These are phyloP conservation scores for Agrochola macilenta DNA, from an alignment of 2,888 invertebrate species.

Conservation along the genomic window DNA sequence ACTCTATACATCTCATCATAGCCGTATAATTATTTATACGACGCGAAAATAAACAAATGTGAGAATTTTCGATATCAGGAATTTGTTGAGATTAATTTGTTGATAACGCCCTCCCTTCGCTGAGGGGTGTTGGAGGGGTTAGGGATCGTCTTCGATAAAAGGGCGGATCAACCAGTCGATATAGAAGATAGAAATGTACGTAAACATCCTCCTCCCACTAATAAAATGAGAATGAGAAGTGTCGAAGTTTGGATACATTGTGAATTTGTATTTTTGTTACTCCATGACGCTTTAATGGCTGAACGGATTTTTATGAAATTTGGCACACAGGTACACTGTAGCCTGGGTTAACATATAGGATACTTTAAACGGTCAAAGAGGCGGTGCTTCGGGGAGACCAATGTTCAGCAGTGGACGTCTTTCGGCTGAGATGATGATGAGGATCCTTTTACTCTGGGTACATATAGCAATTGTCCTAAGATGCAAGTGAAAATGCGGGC, in stretches of 20 bases:
- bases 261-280: not conserved
- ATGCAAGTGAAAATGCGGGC: not conserved
- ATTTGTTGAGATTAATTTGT: slow-evolving; percentile 41
- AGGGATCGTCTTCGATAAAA: slow-evolving; percentile 23
- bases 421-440: too few species aligned
- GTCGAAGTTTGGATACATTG: not conserved
- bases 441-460: too few species aligned
- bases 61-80: slow-evolving; percentile 49
- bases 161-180: slow-evolving; percentile 27
- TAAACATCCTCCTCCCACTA: not conserved
- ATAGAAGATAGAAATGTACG: slow-evolving; percentile 6
- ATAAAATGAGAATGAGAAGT: not conserved
- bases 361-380: not conserved
- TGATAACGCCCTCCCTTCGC: slow-evolving; percentile 33
- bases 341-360: slow-evolving; percentile 1
- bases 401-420: too few species aligned
- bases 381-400: too few species aligned
- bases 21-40: slow-evolving; percentile 63
- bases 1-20: slow-evolving; percentile 65
- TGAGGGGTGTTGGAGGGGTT: slow-evolving; percentile 5
- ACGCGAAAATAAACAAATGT: slow-evolving; percentile 66
- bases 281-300: not conserved
- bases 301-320: not conserved
- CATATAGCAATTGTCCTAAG: not conserved
- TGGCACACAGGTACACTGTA: not conserved